Evolutionary conservation across 2,888 invertebrate species (phyloP).

Genomic region (Amphipoea lucens): DNA sequence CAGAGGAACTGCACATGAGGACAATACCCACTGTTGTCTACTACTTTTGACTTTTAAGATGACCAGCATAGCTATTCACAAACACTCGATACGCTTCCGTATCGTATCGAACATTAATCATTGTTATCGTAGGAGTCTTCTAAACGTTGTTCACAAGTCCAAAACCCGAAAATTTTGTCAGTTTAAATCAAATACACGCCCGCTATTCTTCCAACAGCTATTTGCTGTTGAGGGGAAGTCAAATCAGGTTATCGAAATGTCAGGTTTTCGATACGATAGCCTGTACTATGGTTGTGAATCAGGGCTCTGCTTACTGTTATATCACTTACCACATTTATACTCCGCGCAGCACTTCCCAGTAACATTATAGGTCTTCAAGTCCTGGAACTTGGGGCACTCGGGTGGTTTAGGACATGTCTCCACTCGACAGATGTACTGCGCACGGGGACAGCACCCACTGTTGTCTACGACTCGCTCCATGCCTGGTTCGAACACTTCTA

Average conservation of each 20-base stretch:
- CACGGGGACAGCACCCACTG: conserved; percentile 93
- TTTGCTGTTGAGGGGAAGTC: too few species aligned
- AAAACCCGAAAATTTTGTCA: too few species aligned
- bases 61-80: background rate
- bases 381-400: conserved; percentile 91
- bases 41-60: background rate
- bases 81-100: too few species aligned
- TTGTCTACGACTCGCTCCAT: conserved; percentile 87
- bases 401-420: conserved; percentile 91
- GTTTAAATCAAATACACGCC: too few species aligned
- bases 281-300: too few species aligned
- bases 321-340: conserved; percentile 75
- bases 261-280: too few species aligned
- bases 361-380: conserved; percentile 76
- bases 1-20: conserved; percentile 91
- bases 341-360: conserved; percentile 92
- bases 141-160: too few species aligned
- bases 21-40: conserved; percentile 92
- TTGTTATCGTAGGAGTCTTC: too few species aligned
- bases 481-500: conserved; percentile 90
- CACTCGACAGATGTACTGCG: conserved; percentile 90
- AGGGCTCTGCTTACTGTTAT: background rate
- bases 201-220: too few species aligned
- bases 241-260: too few species aligned
- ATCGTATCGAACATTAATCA: too few species aligned